A percentile compares a stretch with the other conserved stretches of the same genome.
Conservation (phyloP, 1,140 invertebrate genomes). For the Penaeus japonicus region DNA sequence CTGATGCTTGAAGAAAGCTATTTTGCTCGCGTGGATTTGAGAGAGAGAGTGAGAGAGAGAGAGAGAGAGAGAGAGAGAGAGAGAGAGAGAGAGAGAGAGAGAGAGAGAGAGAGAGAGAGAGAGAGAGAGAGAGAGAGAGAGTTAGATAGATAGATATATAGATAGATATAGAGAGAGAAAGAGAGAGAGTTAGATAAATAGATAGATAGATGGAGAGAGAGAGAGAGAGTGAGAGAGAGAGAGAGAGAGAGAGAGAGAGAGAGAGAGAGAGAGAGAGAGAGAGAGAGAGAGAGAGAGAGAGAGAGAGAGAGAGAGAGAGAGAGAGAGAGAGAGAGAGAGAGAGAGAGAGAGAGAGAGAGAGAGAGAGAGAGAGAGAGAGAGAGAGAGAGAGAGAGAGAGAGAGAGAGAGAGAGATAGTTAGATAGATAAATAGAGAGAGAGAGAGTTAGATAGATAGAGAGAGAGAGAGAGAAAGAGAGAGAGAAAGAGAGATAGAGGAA, state of each 20-base stretch:
- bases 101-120: neutral
- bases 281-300: neutral
- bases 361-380: neutral
- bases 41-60: neutral
- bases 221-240: neutral
- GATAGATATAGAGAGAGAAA: neutral
- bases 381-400: neutral
- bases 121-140: neutral
- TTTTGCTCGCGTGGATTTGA: too few species aligned
- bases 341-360: neutral
- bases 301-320: constrained; percentile 19
- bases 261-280: neutral
- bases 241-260: neutral
- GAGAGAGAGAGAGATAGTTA: neutral
- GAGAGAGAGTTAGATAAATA: neutral
- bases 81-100: neutral
- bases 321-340: neutral
- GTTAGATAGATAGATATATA: neutral
- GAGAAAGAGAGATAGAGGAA: neutral
- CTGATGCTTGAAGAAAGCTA: too few species aligned
- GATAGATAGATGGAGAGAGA: neutral
- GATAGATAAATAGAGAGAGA: too few species aligned
- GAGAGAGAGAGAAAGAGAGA: neutral
- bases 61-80: too few species aligned
- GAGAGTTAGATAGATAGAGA: neutral